Evolutionary conservation across 1,140 invertebrate species (phyloP).

Genomic region (Gonioctena quinquepunctata): DNA sequence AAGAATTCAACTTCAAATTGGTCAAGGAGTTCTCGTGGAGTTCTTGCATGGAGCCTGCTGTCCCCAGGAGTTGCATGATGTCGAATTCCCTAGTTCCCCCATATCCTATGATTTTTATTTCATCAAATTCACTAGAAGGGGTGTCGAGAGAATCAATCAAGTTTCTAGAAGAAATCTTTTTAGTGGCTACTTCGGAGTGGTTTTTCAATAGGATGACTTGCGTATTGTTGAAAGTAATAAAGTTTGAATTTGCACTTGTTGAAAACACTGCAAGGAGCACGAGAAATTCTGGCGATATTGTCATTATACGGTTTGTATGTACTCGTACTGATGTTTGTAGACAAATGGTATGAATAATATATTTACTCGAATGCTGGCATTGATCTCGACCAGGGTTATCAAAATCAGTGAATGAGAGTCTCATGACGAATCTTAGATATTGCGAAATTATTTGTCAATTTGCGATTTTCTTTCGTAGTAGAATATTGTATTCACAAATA

Average conservation of each 20-base stretch:
- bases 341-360: neutral
- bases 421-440: neutral
- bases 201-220: neutral
- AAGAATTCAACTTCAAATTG: neutral
- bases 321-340: neutral
- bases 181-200: neutral
- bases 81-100: neutral
- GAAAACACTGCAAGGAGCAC: neutral
- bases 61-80: neutral
- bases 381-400: neutral
- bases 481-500: too few relatives aligned
- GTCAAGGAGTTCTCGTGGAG: neutral
- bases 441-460: too few relatives aligned
- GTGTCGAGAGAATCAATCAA: neutral
- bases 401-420: neutral
- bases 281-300: neutral
- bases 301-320: neutral
- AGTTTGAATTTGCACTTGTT: neutral
- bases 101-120: neutral
- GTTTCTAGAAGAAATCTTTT: neutral
- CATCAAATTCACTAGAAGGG: neutral
- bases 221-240: neutral
- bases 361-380: neutral
- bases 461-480: too few relatives aligned
- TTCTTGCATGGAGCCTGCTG: neutral